Conservation (phyloP, 2,888 invertebrate species). For the Agrenia bidenticulata region DNA sequence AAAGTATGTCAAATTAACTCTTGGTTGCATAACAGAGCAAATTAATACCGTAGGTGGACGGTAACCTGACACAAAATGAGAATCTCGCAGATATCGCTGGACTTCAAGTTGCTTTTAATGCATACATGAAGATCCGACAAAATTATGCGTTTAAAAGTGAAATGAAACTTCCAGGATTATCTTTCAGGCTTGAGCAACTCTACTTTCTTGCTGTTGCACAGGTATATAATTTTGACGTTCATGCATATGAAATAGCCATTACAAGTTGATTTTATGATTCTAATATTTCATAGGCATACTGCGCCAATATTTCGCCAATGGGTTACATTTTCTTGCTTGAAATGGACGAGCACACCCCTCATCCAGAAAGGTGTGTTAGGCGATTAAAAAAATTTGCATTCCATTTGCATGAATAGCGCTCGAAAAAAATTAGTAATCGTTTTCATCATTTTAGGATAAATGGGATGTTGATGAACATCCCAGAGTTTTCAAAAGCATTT, state of each 20-base stretch:
- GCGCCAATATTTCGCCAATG: conserved; percentile 60
- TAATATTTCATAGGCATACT: conserved; percentile 57
- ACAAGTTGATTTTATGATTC: background rate
- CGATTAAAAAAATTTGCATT: no score
- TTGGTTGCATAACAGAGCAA: no score
- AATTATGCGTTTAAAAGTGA: conserved; percentile 39
- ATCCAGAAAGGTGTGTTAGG: conserved; percentile 59
- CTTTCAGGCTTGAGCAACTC: conserved; percentile 58
- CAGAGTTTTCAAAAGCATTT: conserved; percentile 59
- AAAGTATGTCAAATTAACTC: no score
- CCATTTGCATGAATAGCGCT: no score
- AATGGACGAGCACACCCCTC: conserved; percentile 61
- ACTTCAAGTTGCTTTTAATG: conserved; percentile 59
- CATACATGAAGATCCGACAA: conserved; percentile 52
- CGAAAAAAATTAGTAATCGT: background rate
- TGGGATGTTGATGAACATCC: conserved; percentile 61
- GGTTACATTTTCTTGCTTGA: conserved; percentile 61
- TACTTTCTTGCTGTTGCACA: conserved; percentile 61
- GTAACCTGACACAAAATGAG: conserved; percentile 61
- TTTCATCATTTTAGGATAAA: conserved; percentile 57
- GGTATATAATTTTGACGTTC: no score
- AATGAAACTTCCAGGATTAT: conserved; percentile 58
- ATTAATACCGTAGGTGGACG: conserved; percentile 59
- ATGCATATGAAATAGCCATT: no score
- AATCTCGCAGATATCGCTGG: conserved; percentile 62